phyloP scores from a whole-genome alignment of 2,888 invertebrate genomes.

The Acanthosepion lycidas region DNA sequence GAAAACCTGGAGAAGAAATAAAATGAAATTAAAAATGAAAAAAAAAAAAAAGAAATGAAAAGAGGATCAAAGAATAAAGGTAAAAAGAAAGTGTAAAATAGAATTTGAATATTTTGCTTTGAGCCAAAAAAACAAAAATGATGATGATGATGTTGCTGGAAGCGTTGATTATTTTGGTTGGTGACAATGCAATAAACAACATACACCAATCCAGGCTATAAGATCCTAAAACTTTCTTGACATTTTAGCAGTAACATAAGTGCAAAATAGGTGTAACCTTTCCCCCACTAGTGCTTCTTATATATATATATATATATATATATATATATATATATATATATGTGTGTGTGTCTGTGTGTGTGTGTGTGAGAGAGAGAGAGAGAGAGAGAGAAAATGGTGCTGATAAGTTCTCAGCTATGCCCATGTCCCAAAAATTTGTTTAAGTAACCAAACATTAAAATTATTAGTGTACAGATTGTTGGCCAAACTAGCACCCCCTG shows the following conservation, averaged over 20 bases:
- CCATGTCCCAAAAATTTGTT: too few relatives aligned
- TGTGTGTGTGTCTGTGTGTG: too few relatives aligned
- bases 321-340: too few relatives aligned
- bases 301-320: too few relatives aligned
- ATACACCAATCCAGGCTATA: not conserved
- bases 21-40: not conserved
- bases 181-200: constrained; percentile 10
- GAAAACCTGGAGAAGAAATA: not conserved
- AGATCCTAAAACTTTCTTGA: not conserved
- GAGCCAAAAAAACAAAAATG: not conserved
- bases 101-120: not conserved
- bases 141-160: not conserved
- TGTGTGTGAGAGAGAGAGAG: too few relatives aligned
- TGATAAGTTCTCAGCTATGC: too few relatives aligned
- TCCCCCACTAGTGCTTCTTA: not conserved
- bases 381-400: too few relatives aligned
- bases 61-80: not conserved
- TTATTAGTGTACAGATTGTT: too few relatives aligned
- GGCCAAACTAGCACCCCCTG: too few relatives aligned
- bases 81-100: not conserved
- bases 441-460: too few relatives aligned
- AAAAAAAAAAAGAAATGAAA: too few relatives aligned
- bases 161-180: not conserved
- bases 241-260: not conserved
- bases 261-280: not conserved